Evolutionary conservation across 1,140 invertebrate species (phyloP).

Genomic region (Ceratosolen fusciceps): DNA sequence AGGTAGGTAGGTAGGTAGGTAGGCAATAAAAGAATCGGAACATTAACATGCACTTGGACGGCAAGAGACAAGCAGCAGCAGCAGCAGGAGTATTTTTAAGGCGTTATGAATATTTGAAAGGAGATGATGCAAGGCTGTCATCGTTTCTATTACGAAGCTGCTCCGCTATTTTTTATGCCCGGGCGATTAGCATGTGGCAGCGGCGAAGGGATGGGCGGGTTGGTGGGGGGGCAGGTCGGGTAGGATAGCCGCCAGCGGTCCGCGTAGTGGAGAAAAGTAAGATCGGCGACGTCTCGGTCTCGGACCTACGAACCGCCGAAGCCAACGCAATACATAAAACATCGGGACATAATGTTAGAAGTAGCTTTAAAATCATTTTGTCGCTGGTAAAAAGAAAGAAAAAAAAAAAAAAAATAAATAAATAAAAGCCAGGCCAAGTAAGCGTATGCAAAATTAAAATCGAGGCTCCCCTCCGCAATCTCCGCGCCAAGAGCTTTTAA

Average conservation of each 20-base stretch:
- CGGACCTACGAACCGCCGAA: not conserved
- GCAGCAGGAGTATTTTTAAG: not conserved
- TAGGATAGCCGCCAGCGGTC: too few relatives aligned
- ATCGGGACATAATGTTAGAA: not conserved
- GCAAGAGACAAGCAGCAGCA: not conserved
- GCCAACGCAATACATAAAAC: not conserved
- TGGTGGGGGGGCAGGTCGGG: too few relatives aligned
- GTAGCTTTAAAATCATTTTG: conserved; percentile 3
- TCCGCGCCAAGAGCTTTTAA: conserved; percentile 18
- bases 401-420: too few relatives aligned
- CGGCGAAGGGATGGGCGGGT: not conserved
- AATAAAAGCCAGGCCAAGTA: conserved; percentile 19
- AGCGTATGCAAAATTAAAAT: conserved; percentile 25
- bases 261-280: too few relatives aligned
- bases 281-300: not conserved
- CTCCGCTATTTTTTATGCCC: not conserved
- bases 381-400: too few relatives aligned
- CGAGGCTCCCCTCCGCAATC: conserved; percentile 8
- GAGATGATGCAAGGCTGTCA: not conserved
- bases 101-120: not conserved
- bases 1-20: too few relatives aligned
- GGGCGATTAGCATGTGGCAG: not conserved
- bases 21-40: not conserved
- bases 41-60: not conserved
- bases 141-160: not conserved